Conservation (phyloP, 2,797 vertebrate species). For the Botia kubotai region DNA sequence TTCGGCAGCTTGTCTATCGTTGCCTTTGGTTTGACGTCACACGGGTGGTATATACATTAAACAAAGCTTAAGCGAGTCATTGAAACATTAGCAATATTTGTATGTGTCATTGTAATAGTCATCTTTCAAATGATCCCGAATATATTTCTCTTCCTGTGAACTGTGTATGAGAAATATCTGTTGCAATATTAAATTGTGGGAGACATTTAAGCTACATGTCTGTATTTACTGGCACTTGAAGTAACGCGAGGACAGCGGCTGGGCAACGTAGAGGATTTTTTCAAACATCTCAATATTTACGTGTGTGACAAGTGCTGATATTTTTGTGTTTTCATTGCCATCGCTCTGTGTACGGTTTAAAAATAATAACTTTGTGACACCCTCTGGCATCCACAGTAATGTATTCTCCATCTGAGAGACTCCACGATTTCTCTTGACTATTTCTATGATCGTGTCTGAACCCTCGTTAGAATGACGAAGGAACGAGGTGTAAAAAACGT, state of each 20-base stretch:
- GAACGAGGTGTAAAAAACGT: slow-evolving; percentile 51
- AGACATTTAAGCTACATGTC: slow-evolving; percentile 37
- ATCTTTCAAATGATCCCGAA: slow-evolving; percentile 22
- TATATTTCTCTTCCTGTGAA: slow-evolving; percentile 55
- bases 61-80: slow-evolving; percentile 2
- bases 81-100: slow-evolving; percentile 6
- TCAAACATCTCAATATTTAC: slow-evolving; percentile 50
- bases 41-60: slow-evolving; percentile 3
- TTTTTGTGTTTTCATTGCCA: slow-evolving; percentile 55
- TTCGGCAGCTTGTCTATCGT: background rate
- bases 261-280: slow-evolving; percentile 22
- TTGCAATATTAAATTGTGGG: slow-evolving; percentile 51
- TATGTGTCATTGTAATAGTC: slow-evolving; percentile 28
- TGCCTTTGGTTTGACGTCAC: slow-evolving; percentile 21
- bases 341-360: slow-evolving; percentile 50
- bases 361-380: slow-evolving; percentile 57
- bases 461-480: slow-evolving; percentile 51
- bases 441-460: slow-evolving; percentile 54
- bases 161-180: slow-evolving; percentile 23
- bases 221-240: slow-evolving; percentile 41
- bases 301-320: slow-evolving; percentile 51
- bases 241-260: background rate
- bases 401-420: slow-evolving; percentile 53
- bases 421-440: slow-evolving; percentile 47
- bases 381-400: slow-evolving; percentile 58